phyloP scores from a whole-genome alignment of 2,888 invertebrate genomes.

The Tenthredo mesomela region DNA sequence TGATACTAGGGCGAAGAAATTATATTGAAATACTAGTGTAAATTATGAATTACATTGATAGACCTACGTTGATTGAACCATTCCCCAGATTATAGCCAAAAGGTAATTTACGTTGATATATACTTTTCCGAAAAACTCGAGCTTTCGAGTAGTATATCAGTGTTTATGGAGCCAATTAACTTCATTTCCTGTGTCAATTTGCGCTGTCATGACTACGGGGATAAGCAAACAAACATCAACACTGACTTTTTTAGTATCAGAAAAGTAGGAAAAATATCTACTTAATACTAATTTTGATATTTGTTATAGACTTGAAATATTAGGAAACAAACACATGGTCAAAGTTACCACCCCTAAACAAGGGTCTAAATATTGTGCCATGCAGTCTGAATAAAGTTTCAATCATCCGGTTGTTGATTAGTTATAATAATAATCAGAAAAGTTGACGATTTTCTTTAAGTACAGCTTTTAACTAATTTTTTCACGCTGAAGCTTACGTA shows the following conservation, averaged over 20 bases:
- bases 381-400: background rate
- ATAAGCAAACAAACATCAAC: background rate
- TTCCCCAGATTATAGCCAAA: background rate
- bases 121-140: background rate
- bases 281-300: background rate
- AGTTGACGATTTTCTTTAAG: background rate
- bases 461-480: background rate
- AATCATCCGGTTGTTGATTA: background rate
- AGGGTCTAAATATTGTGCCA: background rate
- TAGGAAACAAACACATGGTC: background rate
- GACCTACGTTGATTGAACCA: background rate
- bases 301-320: background rate
- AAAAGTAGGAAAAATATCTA: background rate
- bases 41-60: background rate
- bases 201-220: conserved; percentile 13
- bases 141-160: background rate
- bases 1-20: no score
- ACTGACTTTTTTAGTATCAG: background rate
- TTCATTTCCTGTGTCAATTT: background rate
- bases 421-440: background rate
- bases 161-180: conserved; percentile 25
- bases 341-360: background rate
- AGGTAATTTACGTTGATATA: conserved; percentile 15
- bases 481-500: background rate
- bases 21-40: background rate